Base-by-base conservation (phyloP, 2,888 invertebrate species). In the Dolomedes plantarius region DNA sequence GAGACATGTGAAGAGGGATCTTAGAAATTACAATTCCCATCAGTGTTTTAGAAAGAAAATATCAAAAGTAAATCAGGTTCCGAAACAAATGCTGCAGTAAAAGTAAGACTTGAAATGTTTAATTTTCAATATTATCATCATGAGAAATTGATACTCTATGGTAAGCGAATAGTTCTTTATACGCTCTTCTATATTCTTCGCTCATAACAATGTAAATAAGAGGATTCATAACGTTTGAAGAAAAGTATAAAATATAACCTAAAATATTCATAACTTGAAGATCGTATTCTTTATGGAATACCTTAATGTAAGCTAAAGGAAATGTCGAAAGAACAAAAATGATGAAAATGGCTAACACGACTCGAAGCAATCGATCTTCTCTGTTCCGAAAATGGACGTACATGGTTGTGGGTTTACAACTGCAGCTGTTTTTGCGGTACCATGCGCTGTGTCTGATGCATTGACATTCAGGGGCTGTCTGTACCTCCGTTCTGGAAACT, bases 151-250 rank as follows among this genome's bases (percentile, higher is more conserved):
- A n/a, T n/a, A n/a, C n/a, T n/a, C n/a, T n/a, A n/a, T n/a, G n/a
- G n/a, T n/a, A n/a, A n/a, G n/a, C 72, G 29, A 86, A 86, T 6
- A 86, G 29, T 13, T 86, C 71, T 11, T 32, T 29, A 92, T 97
- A 97, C 28, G 97, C 97, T 91, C 96, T 95, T 88, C 97, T 93
- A 91, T 97, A 97, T 88, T 92, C 97, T 90, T 96, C 96, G 90
- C 97, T 97, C 97, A 97, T 97, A 89, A 97, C 96, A 88, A 97
- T 97, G 91, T 97, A 97, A 89, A 97, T 96, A 41, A 97, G 95
- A 0, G 97, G 97, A 91, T 97, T 97, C 89, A 97, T 95, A 91
- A 97, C 97, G 62, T 96, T 95, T 23, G 97, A 96, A 89, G 96
- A 92, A 91, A 97, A 97, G 90, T 97, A 94, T 90, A 97, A 93